phyloP scores from a whole-genome alignment of 2,888 invertebrate genomes.

The Mythimna vitellina region DNA sequence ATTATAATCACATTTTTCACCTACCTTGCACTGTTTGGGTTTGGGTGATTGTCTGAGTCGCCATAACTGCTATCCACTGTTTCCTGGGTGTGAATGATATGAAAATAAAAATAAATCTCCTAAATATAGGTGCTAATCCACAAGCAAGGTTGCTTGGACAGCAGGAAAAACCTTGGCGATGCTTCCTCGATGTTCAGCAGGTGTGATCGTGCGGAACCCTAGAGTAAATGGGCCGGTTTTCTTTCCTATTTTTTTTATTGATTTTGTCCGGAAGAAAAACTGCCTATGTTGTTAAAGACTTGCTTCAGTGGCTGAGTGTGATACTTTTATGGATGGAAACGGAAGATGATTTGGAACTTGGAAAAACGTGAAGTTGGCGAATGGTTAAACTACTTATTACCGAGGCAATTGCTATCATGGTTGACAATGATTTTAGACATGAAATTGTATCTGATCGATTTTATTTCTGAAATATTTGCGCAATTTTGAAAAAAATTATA shows the following conservation, averaged over 20 bases:
- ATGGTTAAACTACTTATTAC: too few relatives aligned
- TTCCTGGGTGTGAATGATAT: slow-evolving; percentile 75
- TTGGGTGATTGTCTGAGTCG: slow-evolving; percentile 74
- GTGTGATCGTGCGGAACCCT: slow-evolving; percentile 76
- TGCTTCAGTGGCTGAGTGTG: slow-evolving; percentile 39
- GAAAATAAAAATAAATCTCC: slow-evolving; percentile 78
- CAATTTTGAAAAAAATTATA: not conserved
- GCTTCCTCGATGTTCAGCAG: slow-evolving; percentile 65
- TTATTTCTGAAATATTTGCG: not conserved
- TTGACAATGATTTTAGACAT: too few relatives aligned
- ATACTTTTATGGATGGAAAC: slow-evolving; percentile 31
- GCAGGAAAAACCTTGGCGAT: slow-evolving; percentile 69
- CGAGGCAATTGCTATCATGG: too few relatives aligned
- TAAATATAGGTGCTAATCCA: slow-evolving; percentile 78
- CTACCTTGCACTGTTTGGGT: slow-evolving; percentile 79
- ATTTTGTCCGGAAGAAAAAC: slow-evolving; percentile 35
- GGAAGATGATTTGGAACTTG: slow-evolving; percentile 14
- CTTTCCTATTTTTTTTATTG: slow-evolving; percentile 46
- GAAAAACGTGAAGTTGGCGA: not conserved
- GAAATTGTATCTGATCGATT: not conserved
- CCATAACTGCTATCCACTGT: slow-evolving; percentile 71
- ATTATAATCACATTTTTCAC: not conserved
- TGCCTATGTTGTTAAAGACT: slow-evolving; percentile 35
- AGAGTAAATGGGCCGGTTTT: slow-evolving; percentile 56
- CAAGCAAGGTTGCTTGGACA: slow-evolving; percentile 69